Percentiles rank a stretch among this genome's conserved stretches.
Evolutionary conservation across 2,888 invertebrate species (phyloP).

Genomic region (Cephalotes varians): DNA sequence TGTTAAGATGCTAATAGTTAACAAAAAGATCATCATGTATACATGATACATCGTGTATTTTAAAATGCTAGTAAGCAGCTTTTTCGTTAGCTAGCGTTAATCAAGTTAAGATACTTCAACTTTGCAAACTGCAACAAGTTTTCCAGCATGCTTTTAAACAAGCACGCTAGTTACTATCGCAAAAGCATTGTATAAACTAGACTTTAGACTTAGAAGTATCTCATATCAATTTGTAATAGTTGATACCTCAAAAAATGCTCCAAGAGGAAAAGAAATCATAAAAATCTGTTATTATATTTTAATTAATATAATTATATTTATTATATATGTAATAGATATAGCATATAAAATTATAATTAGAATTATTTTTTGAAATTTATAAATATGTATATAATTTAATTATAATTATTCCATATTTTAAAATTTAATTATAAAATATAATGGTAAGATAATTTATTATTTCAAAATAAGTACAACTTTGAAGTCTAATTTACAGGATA

Average conservation of each 20-base stretch:
- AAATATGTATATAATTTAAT: too few relatives aligned
- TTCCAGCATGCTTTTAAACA: background rate
- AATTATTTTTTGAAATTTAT: too few relatives aligned
- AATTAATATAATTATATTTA: background rate
- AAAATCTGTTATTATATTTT: background rate
- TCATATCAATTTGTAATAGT: background rate
- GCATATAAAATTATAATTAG: too few relatives aligned
- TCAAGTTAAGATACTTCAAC: slow-evolving; percentile 20
- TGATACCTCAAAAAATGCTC: background rate
- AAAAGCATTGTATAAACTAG: background rate
- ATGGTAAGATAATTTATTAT: background rate
- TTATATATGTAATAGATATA: background rate
- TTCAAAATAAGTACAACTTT: background rate
- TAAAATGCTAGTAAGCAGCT: slow-evolving; percentile 22
- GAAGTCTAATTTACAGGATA: background rate
- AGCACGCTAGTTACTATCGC: background rate
- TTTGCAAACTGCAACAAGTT: slow-evolving; percentile 7
- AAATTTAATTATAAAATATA: background rate
- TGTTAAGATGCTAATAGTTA: background rate
- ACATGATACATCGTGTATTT: slow-evolving; percentile 21
- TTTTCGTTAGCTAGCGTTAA: background rate
- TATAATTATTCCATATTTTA: background rate
- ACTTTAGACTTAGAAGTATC: background rate
- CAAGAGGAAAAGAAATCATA: background rate
- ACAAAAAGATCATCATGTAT: too few relatives aligned